A percentile compares a stretch with the other conserved stretches of the same genome.
These are phyloP conservation scores for Drosophila baimaii DNA, from an alignment of 1,140 invertebrate genomes.

Conservation along the genomic window DNA sequence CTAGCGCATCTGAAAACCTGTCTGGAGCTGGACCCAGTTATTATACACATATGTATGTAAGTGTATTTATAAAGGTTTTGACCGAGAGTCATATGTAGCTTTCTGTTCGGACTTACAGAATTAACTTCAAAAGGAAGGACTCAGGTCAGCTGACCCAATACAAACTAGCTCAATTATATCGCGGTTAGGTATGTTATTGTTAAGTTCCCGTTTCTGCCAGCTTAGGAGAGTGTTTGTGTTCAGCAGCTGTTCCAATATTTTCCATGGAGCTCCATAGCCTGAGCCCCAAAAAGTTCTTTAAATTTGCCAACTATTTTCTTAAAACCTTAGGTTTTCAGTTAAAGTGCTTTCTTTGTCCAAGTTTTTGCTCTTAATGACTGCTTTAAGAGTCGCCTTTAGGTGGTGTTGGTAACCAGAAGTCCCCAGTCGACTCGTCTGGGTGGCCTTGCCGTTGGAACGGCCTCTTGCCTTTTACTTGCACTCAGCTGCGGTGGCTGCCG, in stretches of 20 bases:
- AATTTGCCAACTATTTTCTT: background rate
- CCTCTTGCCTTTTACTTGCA: slow-evolving; percentile 49
- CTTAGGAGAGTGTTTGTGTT: background rate
- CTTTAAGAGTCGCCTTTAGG: background rate
- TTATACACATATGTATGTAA: background rate
- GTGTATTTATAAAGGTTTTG: background rate
- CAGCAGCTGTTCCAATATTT: slow-evolving; percentile 2
- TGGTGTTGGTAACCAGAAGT: slow-evolving; percentile 36
- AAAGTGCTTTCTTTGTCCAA: background rate
- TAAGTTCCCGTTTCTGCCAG: background rate
- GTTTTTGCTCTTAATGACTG: slow-evolving; percentile 1
- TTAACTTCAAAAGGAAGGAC: background rate
- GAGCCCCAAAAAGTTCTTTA: background rate
- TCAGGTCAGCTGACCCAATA: background rate
- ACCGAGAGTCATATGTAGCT: background rate
- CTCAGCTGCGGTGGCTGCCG: background rate
- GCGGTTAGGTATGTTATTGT: background rate
- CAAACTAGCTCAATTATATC: background rate
- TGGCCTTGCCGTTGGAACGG: slow-evolving; percentile 29
- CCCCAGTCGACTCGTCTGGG: slow-evolving; percentile 17
- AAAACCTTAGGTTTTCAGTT: background rate
- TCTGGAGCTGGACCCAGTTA: slow-evolving; percentile 16
- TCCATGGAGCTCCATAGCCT: background rate
- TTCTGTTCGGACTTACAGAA: background rate
- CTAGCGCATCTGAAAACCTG: slow-evolving; percentile 57